A percentile compares a stretch with the other conserved stretches of the same genome.
Evolutionary conservation across 2,797 vertebrate genomes (phyloP).

Genomic region (Phoxinus dragarum): DNA sequence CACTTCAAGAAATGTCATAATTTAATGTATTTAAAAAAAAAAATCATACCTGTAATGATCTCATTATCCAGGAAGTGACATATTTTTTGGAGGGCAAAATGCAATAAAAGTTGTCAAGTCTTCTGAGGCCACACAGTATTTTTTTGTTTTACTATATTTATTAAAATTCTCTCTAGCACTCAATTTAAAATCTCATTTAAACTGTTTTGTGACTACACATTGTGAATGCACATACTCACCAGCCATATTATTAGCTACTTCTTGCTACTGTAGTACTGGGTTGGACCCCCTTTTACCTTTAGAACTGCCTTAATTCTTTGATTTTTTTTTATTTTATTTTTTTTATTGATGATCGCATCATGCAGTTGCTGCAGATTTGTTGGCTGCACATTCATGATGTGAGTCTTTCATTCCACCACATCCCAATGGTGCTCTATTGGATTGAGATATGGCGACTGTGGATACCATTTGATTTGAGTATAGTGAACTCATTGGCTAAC

Average conservation of each 20-base stretch:
- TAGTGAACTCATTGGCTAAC: neutral
- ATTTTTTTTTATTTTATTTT: too few relatives aligned
- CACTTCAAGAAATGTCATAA: neutral
- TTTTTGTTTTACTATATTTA: neutral
- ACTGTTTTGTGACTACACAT: neutral
- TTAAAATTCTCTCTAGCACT: neutral
- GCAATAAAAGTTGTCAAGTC: neutral
- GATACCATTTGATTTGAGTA: neutral
- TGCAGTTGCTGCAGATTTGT: slow-evolving; percentile 68
- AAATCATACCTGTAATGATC: too few relatives aligned
- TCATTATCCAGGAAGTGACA: too few relatives aligned
- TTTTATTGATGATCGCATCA: slow-evolving; percentile 56
- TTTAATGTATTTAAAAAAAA: neutral
- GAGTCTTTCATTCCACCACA: slow-evolving; percentile 63
- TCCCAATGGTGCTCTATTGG: slow-evolving; percentile 14
- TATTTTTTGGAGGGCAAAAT: neutral
- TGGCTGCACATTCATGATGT: slow-evolving; percentile 66
- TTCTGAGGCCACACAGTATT: neutral
- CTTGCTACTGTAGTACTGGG: neutral
- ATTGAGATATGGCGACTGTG: neutral
- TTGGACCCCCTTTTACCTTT: neutral
- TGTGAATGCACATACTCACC: too few relatives aligned
- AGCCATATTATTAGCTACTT: neutral
- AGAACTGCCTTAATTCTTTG: neutral
- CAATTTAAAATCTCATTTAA: neutral